Conservation (phyloP, 2,888 invertebrate genomes). For the Allolobophora icterica region DNA sequence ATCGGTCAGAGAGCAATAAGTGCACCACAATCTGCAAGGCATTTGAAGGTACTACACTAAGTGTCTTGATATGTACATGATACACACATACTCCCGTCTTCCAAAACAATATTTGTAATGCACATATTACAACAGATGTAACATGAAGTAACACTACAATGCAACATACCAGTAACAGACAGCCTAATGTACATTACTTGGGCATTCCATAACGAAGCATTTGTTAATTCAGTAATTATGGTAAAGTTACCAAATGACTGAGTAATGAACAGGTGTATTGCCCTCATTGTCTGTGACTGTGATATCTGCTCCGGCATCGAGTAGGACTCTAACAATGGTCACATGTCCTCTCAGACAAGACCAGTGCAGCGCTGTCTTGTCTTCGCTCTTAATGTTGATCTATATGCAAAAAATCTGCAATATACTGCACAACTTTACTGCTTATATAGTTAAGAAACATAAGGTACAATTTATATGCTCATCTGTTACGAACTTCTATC, state of each 20-base stretch:
- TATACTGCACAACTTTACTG: neutral
- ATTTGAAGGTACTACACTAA: too few species aligned
- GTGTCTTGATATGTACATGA: neutral
- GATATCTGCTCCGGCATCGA: neutral
- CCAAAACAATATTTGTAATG: neutral
- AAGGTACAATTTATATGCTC: too few species aligned
- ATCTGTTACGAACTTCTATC: neutral
- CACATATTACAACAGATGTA: neutral
- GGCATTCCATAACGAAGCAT: neutral
- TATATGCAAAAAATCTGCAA: neutral
- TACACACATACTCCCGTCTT: neutral
- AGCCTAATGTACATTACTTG: neutral
- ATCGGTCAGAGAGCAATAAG: too few species aligned
- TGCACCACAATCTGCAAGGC: too few species aligned
- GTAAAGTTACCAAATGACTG: neutral
- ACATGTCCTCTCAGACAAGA: slow-evolving; percentile 6
- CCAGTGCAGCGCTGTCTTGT: neutral
- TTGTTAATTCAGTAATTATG: neutral
- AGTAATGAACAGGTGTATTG: slow-evolving; percentile 18
- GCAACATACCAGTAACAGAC: neutral
- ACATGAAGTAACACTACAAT: neutral
- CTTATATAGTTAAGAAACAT: neutral
- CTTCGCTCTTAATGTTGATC: neutral
- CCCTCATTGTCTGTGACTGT: neutral
- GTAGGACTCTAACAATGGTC: neutral